Evolutionary conservation across 2,888 invertebrate species (phyloP), one percentile per base, ranked within the genome.

Genomic region (Syrphus vitripennis): DNA sequence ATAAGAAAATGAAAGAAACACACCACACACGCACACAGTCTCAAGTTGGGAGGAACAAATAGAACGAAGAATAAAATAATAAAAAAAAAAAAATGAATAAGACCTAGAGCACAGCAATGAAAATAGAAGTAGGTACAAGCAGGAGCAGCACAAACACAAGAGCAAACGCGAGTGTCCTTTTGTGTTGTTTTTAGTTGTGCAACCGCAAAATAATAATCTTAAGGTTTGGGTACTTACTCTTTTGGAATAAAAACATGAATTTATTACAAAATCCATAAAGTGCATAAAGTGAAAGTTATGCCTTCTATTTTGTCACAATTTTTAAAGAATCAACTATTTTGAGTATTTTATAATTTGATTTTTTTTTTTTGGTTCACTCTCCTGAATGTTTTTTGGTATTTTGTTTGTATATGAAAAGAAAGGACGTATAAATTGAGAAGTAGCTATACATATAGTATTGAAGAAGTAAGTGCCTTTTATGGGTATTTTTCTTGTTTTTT

Each of bases 271-370:
- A 26, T 74, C 77, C 77, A n/a, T n/a, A n/a, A n/a, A 77, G 81
- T 77, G 77, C 81, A 81, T 72, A 72, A 86, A 86, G 84, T 86
- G 84, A 81, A 81, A 86, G 81, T 86, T 42, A 57, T 50, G 21
- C n/a, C n/a, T n/a, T n/a, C 21, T 21, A 81, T 69, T 76, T 50
- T 59, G 70, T 65, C 48, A 76, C 70, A 82, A 45, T 45, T 75
- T 83, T 76, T 53, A 63, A 55, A 57, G 37, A 34, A 70, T 1
- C 21, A 69, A 59, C 72, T 78, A 61, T 72, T 83, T 77, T 19
- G 57, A 65, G 50, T 26, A 26, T 50, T 24, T 24, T 26, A 14
- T 26, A 7, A 59, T 34, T 65, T 14, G 0, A 2, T 50, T 42
- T 55, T n/a, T 40, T 24, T 45, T 14, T 21, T 67, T 7, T 31